Percentiles rank a stretch among this genome's conserved stretches.
Evolutionary conservation across 2,113 vertebrate genomes (phyloP).

Genomic region (Ameiurus melas): DNA sequence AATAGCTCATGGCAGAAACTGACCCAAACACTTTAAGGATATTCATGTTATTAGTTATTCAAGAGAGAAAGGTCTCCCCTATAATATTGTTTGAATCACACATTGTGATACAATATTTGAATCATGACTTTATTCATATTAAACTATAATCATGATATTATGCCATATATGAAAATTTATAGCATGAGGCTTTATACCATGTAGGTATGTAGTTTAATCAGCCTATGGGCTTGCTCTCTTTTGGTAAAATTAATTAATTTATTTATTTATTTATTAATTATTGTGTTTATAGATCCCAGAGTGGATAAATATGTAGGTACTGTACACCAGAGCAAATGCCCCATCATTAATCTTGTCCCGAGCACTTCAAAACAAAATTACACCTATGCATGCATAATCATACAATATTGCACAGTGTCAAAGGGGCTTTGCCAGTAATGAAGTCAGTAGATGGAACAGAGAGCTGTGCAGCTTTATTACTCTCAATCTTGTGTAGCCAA

Average conservation of each 20-base stretch:
- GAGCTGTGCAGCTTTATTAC: not conserved
- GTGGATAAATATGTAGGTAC: not conserved
- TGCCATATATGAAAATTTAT: not conserved
- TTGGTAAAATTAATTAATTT: no score
- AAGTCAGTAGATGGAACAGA: not conserved
- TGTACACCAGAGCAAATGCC: not conserved
- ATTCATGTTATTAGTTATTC: not conserved
- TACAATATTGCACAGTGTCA: not conserved
- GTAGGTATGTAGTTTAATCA: not conserved
- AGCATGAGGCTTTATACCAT: not conserved
- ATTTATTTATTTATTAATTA: no score
- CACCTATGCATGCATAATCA: not conserved
- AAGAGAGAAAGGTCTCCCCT: not conserved
- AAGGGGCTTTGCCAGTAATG: conserved; percentile 4
- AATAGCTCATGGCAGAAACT: not conserved
- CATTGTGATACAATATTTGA: not conserved
- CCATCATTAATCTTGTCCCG: not conserved
- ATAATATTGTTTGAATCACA: not conserved
- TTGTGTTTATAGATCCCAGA: not conserved
- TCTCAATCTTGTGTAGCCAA: not conserved
- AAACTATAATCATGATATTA: not conserved
- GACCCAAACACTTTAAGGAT: not conserved
- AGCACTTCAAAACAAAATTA: not conserved
- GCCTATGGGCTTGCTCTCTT: not conserved
- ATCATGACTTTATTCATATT: not conserved